Percentiles rank a stretch among this genome's conserved stretches.
phyloP scores from a whole-genome alignment of 2,888 invertebrate genomes.

The Melieria picta region DNA sequence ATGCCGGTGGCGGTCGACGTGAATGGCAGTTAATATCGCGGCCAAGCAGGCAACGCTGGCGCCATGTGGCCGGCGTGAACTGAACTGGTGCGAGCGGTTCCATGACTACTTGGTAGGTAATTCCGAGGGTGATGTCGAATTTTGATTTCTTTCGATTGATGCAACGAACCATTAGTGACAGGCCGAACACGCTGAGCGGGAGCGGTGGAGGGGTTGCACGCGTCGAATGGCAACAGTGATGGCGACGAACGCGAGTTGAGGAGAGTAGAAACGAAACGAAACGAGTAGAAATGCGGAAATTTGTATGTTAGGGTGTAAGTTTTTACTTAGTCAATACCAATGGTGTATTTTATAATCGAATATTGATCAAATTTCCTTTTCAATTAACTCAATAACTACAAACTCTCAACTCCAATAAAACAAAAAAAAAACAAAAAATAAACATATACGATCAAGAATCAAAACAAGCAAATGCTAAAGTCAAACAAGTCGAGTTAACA shows the following conservation, averaged over 20 bases:
- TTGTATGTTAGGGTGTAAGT: slow-evolving; percentile 33
- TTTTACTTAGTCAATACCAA: slow-evolving; percentile 24
- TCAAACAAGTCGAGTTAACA: too few relatives aligned
- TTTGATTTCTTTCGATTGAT: slow-evolving; percentile 15
- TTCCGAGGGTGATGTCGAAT: slow-evolving; percentile 4
- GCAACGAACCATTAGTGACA: slow-evolving; percentile 13
- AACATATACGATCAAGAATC: too few relatives aligned
- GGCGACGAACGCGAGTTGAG: slow-evolving; percentile 4
- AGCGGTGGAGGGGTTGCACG: not conserved
- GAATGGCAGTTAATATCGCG: slow-evolving; percentile 58
- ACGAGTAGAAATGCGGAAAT: slow-evolving; percentile 17
- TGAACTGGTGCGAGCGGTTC: not conserved
- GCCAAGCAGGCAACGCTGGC: not conserved
- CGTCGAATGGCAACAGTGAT: not conserved
- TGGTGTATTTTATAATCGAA: slow-evolving; percentile 9
- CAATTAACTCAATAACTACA: too few relatives aligned
- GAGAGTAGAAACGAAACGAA: slow-evolving; percentile 16
- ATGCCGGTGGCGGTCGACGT: slow-evolving; percentile 52
- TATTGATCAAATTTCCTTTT: not conserved
- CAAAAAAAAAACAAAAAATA: too few relatives aligned
- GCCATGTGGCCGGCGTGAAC: slow-evolving; percentile 2
- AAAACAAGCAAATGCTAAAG: too few relatives aligned
- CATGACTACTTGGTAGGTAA: not conserved
- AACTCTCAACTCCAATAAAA: too few relatives aligned
- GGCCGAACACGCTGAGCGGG: not conserved